Percentiles rank a stretch among this genome's conserved stretches.
These are phyloP conservation scores for Aricia agestis DNA, from an alignment of 1,140 invertebrate genomes.

Conservation along the genomic window DNA sequence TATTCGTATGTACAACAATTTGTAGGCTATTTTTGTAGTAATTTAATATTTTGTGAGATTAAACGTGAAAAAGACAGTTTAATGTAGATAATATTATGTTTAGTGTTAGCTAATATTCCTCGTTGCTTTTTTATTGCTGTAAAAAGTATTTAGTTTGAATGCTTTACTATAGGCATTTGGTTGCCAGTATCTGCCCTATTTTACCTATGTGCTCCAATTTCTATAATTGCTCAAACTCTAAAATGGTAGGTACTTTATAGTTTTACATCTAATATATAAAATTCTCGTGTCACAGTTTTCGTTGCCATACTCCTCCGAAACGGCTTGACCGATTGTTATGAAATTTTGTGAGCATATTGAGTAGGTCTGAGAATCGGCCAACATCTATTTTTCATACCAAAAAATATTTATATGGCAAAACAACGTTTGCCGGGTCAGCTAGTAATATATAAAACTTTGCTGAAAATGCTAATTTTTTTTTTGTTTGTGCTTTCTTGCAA, in stretches of 20 bases:
- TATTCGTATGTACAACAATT: background rate
- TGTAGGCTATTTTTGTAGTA: background rate
- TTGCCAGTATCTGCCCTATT: background rate
- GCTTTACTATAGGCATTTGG: background rate
- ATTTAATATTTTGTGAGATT: background rate
- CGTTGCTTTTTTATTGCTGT: too few relatives aligned
- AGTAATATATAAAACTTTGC: background rate
- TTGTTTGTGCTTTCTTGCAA: background rate
- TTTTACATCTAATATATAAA: too few relatives aligned
- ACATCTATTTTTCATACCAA: too few relatives aligned
- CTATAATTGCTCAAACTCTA: background rate
- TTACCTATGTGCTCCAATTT: background rate
- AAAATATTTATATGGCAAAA: too few relatives aligned
- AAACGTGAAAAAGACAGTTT: background rate
- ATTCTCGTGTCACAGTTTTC: too few relatives aligned
- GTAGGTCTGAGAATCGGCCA: too few relatives aligned
- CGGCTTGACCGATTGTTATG: too few relatives aligned
- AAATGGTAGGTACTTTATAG: background rate
- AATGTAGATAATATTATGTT: background rate
- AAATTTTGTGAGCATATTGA: too few relatives aligned
- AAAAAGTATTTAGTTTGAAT: background rate
- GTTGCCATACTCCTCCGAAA: too few relatives aligned
- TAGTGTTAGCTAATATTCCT: background rate
- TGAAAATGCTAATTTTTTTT: background rate
- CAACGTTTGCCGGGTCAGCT: too few relatives aligned